Evolutionary conservation across 2,113 vertebrate species (phyloP).

Genomic region (Strigops habroptila): DNA sequence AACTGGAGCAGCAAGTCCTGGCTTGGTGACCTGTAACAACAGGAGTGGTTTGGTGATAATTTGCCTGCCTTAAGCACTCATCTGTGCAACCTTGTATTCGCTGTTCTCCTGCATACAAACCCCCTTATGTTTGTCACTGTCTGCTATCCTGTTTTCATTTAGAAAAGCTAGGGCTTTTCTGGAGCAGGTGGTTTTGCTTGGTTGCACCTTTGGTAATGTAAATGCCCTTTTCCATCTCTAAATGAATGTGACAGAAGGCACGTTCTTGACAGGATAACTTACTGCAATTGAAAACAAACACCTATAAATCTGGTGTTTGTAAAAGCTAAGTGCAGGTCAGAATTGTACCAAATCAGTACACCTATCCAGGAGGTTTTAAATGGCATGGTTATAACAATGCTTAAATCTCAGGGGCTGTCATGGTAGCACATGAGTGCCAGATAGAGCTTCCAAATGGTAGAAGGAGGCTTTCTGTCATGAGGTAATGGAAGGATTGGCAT

Average conservation of each 20-base stretch:
- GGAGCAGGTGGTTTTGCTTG: neutral
- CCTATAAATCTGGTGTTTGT: neutral
- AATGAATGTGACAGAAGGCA: neutral
- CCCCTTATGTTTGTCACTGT: neutral
- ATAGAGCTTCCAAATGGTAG: neutral
- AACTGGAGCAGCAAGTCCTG: neutral
- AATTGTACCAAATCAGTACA: neutral
- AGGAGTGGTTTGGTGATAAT: neutral
- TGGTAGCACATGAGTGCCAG: neutral
- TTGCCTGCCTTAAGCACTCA: neutral
- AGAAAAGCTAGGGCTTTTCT: neutral
- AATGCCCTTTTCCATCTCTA: neutral
- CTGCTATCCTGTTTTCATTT: neutral
- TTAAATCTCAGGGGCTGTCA: neutral
- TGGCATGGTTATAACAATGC: neutral
- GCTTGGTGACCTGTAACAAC: neutral
- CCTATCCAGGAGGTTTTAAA: neutral
- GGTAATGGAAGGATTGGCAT: neutral
- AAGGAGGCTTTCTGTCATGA: neutral
- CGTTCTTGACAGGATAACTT: neutral
- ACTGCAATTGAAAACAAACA: neutral
- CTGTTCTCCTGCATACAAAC: neutral
- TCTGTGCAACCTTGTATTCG: neutral
- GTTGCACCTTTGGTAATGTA: neutral
- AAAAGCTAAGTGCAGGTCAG: neutral